These are phyloP conservation scores for Monopis laevigella DNA, from an alignment of 2,888 invertebrate species.

Conservation along the genomic window DNA sequence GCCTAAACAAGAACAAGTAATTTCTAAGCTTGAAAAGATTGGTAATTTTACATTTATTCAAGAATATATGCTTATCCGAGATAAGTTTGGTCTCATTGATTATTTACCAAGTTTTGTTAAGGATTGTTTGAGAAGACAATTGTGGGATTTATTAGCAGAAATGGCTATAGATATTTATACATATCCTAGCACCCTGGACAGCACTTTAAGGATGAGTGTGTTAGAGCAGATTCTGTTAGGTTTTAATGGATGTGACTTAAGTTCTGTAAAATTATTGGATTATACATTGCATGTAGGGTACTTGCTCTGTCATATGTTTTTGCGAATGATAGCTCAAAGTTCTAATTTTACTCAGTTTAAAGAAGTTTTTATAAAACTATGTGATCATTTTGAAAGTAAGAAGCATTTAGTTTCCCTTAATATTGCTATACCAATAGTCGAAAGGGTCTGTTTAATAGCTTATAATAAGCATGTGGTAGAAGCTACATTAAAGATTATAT, in stretches of 20 bases:
- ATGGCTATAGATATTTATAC: constrained; percentile 30
- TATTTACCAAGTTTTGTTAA: constrained; percentile 32
- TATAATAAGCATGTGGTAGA: constrained; percentile 29
- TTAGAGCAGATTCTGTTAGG: too few species aligned
- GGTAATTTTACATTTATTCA: constrained; percentile 29
- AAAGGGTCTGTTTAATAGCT: constrained; percentile 42
- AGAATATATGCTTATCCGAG: constrained; percentile 33
- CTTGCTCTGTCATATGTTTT: constrained; percentile 35
- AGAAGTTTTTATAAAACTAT: constrained; percentile 35
- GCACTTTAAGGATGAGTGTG: too few species aligned
- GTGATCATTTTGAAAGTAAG: too few species aligned
- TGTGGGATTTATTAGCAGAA: constrained; percentile 34
- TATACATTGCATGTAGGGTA: constrained; percentile 16
- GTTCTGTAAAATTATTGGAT: constrained; percentile 25
- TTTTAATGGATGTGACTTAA: constrained; percentile 18
- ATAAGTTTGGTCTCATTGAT: constrained; percentile 23
- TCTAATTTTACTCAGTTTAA: constrained; percentile 51
- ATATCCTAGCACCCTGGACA: too few species aligned
- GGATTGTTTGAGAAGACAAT: constrained; percentile 31
- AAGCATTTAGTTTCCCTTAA: constrained; percentile 27
- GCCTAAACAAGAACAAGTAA: constrained; percentile 20
- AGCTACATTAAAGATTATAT: constrained; percentile 33
- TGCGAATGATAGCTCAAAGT: constrained; percentile 36
- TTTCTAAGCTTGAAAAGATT: constrained; percentile 20
- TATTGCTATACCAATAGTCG: constrained; percentile 34